A percentile compares a stretch with the other conserved stretches of the same genome.
These are phyloP conservation scores for Drosophila rubida DNA, from an alignment of 2,888 invertebrate genomes.

Conservation along the genomic window DNA sequence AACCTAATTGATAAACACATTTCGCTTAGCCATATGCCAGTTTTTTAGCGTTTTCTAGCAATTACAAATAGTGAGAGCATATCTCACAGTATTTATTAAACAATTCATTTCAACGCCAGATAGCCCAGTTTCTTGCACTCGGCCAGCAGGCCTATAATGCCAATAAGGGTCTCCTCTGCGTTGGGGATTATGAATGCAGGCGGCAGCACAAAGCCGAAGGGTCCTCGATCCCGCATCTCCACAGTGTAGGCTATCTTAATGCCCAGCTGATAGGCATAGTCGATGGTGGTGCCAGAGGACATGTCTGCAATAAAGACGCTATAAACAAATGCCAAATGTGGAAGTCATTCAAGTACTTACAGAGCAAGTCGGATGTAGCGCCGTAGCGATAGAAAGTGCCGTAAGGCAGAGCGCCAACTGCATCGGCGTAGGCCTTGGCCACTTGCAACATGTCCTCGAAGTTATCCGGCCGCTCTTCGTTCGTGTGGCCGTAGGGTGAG, in stretches of 20 bases:
- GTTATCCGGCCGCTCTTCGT: constrained; percentile 84
- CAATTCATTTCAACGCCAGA: constrained; percentile 50
- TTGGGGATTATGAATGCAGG: constrained; percentile 87
- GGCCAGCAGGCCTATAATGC: constrained; percentile 83
- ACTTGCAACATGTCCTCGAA: constrained; percentile 84
- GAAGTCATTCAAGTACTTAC: constrained; percentile 76
- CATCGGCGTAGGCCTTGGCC: constrained; percentile 86
- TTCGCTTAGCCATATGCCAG: neutral
- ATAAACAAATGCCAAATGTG: neutral
- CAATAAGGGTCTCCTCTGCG: constrained; percentile 86
- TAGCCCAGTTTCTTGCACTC: constrained; percentile 82
- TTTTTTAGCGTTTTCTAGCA: too few species aligned
- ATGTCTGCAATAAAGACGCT: constrained; percentile 68
- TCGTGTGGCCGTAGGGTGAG: constrained; percentile 87
- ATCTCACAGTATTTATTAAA: constrained; percentile 48
- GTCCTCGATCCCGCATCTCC: constrained; percentile 88
- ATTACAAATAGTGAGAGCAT: constrained; percentile 31
- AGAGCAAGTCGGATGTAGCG: constrained; percentile 86
- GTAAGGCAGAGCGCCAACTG: constrained; percentile 84
- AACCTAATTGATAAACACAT: neutral
- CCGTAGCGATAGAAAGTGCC: constrained; percentile 86
- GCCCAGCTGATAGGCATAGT: constrained; percentile 86
- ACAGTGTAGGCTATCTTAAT: constrained; percentile 84
- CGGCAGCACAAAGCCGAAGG: constrained; percentile 89
- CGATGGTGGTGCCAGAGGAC: constrained; percentile 83